Evolutionary conservation across 2,113 vertebrate species (phyloP).

Genomic region (Scatophagus argus): DNA sequence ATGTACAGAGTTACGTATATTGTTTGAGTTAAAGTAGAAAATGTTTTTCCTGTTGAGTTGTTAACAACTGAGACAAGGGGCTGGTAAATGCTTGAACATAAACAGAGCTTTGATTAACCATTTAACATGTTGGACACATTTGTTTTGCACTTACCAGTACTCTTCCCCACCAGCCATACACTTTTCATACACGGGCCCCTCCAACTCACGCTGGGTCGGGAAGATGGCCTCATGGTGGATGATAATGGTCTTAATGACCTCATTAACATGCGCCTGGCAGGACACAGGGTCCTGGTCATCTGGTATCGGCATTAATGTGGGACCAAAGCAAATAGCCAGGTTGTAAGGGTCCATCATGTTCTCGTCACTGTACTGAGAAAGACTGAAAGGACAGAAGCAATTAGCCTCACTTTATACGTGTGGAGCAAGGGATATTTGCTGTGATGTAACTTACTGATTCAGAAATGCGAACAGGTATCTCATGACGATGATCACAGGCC

Average conservation of each 20-base stretch:
- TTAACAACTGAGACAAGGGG: not conserved
- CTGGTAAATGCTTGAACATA: not conserved
- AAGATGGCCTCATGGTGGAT: conserved; percentile 96
- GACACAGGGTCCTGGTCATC: conserved; percentile 97
- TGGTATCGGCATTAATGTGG: conserved; percentile 98
- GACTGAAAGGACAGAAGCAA: conserved; percentile 77
- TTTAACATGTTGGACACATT: conserved; percentile 4
- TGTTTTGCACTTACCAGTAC: conserved; percentile 90
- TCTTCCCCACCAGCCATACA: conserved; percentile 99
- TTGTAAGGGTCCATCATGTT: conserved; percentile 99
- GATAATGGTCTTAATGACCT: conserved; percentile 99
- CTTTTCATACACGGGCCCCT: conserved; percentile 97
- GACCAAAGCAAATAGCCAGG: conserved; percentile 98
- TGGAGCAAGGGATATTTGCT: not conserved
- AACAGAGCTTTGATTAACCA: too few species aligned
- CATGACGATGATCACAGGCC: conserved; percentile 95
- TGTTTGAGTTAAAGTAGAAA: not conserved
- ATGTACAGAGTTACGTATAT: not conserved
- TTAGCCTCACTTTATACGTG: not conserved
- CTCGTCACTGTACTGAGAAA: conserved; percentile 98
- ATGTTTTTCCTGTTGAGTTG: not conserved
- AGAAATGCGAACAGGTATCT: conserved; percentile 99
- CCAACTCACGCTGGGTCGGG: conserved; percentile 91
- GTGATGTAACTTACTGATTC: conserved; percentile 90
- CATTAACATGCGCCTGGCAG: conserved; percentile 98